Evolutionary conservation across 2,888 invertebrate genomes (phyloP).

Genomic region (Pelosia muscerda): DNA sequence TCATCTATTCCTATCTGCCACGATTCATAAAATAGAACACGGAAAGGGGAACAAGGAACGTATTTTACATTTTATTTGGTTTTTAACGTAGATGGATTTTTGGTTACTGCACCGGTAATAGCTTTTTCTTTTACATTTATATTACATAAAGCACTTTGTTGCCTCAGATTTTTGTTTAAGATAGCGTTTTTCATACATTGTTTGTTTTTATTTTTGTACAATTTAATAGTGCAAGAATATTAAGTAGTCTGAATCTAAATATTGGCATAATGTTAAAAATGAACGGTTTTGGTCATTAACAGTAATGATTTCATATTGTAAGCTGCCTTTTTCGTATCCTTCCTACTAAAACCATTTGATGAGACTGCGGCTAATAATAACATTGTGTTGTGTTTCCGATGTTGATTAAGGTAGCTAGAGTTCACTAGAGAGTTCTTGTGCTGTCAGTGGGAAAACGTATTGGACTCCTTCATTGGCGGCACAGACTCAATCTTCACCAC

Average conservation of each 20-base stretch:
- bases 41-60: slow-evolving; percentile 24
- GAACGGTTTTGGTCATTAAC: no score
- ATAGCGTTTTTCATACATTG: slow-evolving; percentile 17
- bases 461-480: no score
- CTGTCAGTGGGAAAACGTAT: no score
- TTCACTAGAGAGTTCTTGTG: no score
- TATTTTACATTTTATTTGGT: slow-evolving; percentile 38
- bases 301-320: no score
- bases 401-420: no score
- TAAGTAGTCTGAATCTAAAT: no score
- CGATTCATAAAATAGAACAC: slow-evolving; percentile 35
- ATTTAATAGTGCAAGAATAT: not conserved
- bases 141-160: slow-evolving; percentile 29
- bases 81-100: slow-evolving; percentile 42
- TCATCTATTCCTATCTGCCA: slow-evolving; percentile 24
- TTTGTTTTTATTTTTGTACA: not conserved
- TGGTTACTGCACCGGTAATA: slow-evolving; percentile 31
- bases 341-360: no score
- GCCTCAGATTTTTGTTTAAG: slow-evolving; percentile 29
- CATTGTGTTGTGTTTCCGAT: no score
- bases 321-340: no score
- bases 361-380: no score
- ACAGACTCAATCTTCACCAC: no score
- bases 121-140: slow-evolving; percentile 40
- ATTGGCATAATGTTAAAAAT: not conserved